These are phyloP conservation scores for Condylura cristata DNA, from an alignment of 2,113 vertebrate genomes.

Conservation along the genomic window DNA sequence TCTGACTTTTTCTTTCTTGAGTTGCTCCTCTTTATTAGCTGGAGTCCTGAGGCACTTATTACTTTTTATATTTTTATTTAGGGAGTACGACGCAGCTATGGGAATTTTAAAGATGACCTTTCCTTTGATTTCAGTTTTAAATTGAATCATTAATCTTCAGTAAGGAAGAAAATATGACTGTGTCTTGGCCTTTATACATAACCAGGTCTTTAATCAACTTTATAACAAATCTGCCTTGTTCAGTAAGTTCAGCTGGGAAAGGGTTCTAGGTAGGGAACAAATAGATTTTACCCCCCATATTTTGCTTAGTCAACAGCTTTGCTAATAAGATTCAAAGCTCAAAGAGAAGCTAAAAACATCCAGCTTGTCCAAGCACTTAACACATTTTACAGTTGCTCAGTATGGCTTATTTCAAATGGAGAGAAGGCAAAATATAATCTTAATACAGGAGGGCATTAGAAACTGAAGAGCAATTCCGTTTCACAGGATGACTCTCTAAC, in stretches of 20 bases:
- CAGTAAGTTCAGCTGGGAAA: neutral
- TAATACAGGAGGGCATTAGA: neutral
- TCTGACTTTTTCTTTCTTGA: neutral
- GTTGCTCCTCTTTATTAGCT: neutral
- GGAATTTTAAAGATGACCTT: neutral
- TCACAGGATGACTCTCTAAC: neutral
- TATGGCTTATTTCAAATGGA: neutral
- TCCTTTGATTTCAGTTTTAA: slow-evolving; percentile 36
- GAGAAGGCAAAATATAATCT: slow-evolving; percentile 7
- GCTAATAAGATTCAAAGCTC: neutral
- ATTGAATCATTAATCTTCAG: slow-evolving; percentile 8
- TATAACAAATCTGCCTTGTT: neutral
- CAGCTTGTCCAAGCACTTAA: slow-evolving; percentile 1
- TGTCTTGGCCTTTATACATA: neutral
- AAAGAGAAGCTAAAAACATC: neutral
- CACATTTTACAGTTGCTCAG: neutral
- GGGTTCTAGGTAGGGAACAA: slow-evolving; percentile 4
- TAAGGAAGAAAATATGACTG: neutral
- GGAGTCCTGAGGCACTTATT: neutral
- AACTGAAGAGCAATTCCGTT: neutral
- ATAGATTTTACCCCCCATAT: neutral
- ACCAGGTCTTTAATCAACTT: neutral
- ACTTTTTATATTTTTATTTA: neutral
- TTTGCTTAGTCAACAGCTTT: neutral
- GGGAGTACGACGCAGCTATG: neutral